Evolutionary conservation across 2,888 invertebrate species (phyloP).

Genomic region (Xestobium rufovillosum): DNA sequence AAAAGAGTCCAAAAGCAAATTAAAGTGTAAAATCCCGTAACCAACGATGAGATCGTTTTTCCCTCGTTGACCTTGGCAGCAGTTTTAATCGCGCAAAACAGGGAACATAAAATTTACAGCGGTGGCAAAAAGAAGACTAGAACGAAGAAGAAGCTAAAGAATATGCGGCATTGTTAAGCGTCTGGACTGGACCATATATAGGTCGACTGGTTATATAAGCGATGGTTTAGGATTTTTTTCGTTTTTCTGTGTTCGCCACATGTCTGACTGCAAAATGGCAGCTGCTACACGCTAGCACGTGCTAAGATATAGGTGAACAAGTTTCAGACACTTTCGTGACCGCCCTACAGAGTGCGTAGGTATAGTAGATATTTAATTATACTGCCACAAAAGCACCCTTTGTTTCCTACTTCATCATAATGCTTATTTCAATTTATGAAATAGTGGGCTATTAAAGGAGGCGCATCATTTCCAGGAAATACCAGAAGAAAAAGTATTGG

Average conservation of each 20-base stretch:
- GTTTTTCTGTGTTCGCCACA: constrained; percentile 24
- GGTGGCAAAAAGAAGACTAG: neutral
- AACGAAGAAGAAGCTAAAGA: constrained; percentile 9
- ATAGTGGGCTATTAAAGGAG: too few relatives aligned
- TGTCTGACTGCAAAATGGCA: constrained; percentile 25
- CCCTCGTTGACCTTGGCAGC: neutral
- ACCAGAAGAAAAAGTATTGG: too few relatives aligned
- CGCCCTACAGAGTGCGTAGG: constrained; percentile 28
- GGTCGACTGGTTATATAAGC: constrained; percentile 37
- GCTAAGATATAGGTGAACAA: constrained; percentile 21
- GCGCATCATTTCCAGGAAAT: too few relatives aligned
- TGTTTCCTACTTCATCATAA: too few relatives aligned
- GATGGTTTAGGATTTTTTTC: constrained; percentile 17
- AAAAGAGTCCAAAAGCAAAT: neutral
- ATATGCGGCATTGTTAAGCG: constrained; percentile 37
- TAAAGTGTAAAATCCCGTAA: constrained; percentile 1
- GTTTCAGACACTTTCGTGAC: constrained; percentile 21
- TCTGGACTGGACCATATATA: constrained; percentile 44
- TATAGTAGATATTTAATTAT: constrained; percentile 28
- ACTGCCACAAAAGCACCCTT: too few relatives aligned
- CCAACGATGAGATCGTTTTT: neutral
- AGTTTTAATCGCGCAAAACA: neutral
- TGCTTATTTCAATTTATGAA: too few relatives aligned
- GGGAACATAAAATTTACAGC: neutral
- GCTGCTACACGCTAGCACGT: constrained; percentile 16